Evolutionary conservation across 2,888 invertebrate species (phyloP).

Genomic region (Drosophila fulvimacula): DNA sequence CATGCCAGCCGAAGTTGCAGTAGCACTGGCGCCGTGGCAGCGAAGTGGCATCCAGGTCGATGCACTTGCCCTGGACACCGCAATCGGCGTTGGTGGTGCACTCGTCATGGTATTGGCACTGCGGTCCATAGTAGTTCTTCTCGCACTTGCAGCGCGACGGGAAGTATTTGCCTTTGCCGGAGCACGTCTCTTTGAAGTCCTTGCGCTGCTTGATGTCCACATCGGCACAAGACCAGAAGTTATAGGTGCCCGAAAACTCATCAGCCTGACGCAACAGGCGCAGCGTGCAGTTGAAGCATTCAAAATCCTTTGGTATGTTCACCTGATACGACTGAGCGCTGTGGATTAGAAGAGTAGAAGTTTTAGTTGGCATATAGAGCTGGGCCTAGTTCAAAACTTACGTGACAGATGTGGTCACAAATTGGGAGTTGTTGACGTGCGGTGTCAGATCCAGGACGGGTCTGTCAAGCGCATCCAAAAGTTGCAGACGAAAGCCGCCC

Average conservation of each 20-base stretch:
- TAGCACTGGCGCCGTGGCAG: slow-evolving; percentile 94
- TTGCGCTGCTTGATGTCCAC: slow-evolving; percentile 92
- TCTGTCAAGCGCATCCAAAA: slow-evolving; percentile 93
- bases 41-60: slow-evolving; percentile 92
- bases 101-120: slow-evolving; percentile 95
- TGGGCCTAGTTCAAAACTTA: slow-evolving; percentile 86
- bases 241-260: slow-evolving; percentile 94
- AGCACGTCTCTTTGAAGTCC: slow-evolving; percentile 93
- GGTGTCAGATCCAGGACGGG: slow-evolving; percentile 94
- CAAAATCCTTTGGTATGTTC: slow-evolving; percentile 91
- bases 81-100: slow-evolving; percentile 94
- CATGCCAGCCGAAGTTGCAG: slow-evolving; percentile 95
- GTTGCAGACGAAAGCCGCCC: slow-evolving; percentile 96
- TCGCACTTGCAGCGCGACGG: slow-evolving; percentile 92
- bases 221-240: slow-evolving; percentile 98
- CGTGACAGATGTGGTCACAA: slow-evolving; percentile 94
- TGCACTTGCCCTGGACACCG: slow-evolving; percentile 93
- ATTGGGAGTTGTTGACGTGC: slow-evolving; percentile 91
- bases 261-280: slow-evolving; percentile 94
- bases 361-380: not conserved
- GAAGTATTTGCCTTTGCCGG: slow-evolving; percentile 92
- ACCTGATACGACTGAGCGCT: slow-evolving; percentile 94
- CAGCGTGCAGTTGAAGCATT: slow-evolving; percentile 95
- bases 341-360: slow-evolving; percentile 56
- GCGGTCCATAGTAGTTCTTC: slow-evolving; percentile 91